Evolutionary conservation across 2,113 vertebrate species (phyloP), one percentile per base, ranked within the genome.

Genomic region (Psittacus erithacus): DNA sequence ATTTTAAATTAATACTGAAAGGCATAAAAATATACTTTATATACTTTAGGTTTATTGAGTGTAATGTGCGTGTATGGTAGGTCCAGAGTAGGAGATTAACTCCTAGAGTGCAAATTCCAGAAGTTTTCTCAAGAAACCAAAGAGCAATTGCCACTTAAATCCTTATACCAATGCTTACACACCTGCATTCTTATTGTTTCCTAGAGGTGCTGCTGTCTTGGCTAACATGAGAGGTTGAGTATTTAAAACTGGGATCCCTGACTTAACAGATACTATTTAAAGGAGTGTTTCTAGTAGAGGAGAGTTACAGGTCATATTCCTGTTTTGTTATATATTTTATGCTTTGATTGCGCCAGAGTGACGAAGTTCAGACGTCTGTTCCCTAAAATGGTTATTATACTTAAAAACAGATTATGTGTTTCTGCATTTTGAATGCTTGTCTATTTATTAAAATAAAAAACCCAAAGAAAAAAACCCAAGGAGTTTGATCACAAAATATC

Each of bases 391-490:
- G 3, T n/a, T 64, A 9, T 68, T 75, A 35, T 16, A 39, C 33
- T 68, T 81, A 50, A 79, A 62, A 82, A 11, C 3, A 46, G 25
- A 33, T 64, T 16, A 29, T 43, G 43, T 70, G 14, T 87, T 65
- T 78, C 27, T 78, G 10, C 16, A 16, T 73, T 89, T 79, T 84
- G 14, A 38, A 38, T 64, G 5, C 17, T 77, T 33, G 20, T 59
- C 20, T n/a, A n/a, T n/a, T 59, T 35, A 24, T 76, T 68, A 11
- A 22, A 68, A 47, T 38, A 63, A 50, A 23, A 43, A 25, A 43
- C 0, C 9, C 4, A 7, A 5, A 39, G 6, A 8, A 39, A 59
- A 69, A 49, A 44, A 2, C 1, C 8, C 3, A 6, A 31, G 28
- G 8, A 49, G 7, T 71, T 82, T 47, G 8, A 62, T 73, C n/a